Percentiles rank a stretch among this genome's conserved stretches.
These are phyloP conservation scores for Ornithoptera alexandrae DNA, from an alignment of 2,888 invertebrate species.

Conservation along the genomic window DNA sequence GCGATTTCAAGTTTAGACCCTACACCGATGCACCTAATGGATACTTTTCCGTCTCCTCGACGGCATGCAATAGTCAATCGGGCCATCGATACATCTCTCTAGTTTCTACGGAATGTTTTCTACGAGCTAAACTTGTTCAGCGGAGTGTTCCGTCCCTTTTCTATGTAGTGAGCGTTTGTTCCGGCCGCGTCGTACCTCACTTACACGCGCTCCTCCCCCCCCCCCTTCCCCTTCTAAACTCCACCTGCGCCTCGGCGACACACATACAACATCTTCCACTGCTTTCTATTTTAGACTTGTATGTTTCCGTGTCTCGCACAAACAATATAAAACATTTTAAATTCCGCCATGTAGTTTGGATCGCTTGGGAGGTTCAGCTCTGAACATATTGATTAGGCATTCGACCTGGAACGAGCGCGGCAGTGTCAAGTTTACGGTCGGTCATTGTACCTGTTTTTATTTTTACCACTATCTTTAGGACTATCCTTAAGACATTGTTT, in stretches of 20 bases:
- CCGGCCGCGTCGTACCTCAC: slow-evolving; percentile 54
- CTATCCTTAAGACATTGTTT: too few relatives aligned
- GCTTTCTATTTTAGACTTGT: slow-evolving; percentile 78
- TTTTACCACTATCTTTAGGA: too few relatives aligned
- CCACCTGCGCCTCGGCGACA: slow-evolving; percentile 63
- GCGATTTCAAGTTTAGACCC: slow-evolving; percentile 4
- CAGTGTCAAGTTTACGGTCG: slow-evolving; percentile 55
- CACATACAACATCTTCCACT: slow-evolving; percentile 73
- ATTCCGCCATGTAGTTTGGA: slow-evolving; percentile 7
- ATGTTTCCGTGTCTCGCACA: slow-evolving; percentile 48
- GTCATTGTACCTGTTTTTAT: slow-evolving; percentile 40
- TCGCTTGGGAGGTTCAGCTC: slow-evolving; percentile 22
- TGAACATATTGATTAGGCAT: slow-evolving; percentile 32
- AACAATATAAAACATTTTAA: slow-evolving; percentile 6
- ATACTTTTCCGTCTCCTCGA: slow-evolving; percentile 36
- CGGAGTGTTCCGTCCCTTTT: slow-evolving; percentile 62
- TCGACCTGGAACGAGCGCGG: slow-evolving; percentile 16
- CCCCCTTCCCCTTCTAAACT: slow-evolving; percentile 52
- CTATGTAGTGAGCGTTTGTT: slow-evolving; percentile 52
- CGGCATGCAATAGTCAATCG: slow-evolving; percentile 54
- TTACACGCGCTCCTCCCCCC: slow-evolving; percentile 46
- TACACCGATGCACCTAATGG: neutral
- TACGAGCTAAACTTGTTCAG: slow-evolving; percentile 60
- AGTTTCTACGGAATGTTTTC: slow-evolving; percentile 61
- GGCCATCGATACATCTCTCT: slow-evolving; percentile 60